Percentiles rank a stretch among this genome's conserved stretches.
These are phyloP conservation scores for Grammomys surdaster DNA, from an alignment of 2,113 vertebrate genomes.

Conservation along the genomic window DNA sequence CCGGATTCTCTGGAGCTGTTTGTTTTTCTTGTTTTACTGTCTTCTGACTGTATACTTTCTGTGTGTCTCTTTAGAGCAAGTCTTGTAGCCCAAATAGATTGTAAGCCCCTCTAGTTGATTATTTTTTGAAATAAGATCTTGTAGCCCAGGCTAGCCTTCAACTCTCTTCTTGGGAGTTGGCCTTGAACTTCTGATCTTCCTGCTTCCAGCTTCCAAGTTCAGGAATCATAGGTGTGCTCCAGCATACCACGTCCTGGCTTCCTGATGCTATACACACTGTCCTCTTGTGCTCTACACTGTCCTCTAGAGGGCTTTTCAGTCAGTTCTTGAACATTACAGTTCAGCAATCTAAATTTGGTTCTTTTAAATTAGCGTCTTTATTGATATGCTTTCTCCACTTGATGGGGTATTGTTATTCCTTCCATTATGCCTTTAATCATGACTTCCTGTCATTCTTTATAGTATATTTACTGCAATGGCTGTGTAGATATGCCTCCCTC, in stretches of 20 bases:
- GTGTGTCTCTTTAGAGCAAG: neutral
- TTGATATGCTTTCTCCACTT: neutral
- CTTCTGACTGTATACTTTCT: neutral
- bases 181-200: neutral
- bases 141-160: neutral
- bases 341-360: neutral
- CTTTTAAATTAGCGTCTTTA: slow-evolving; percentile 36
- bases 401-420: neutral
- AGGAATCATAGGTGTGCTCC: neutral
- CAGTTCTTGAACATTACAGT: neutral
- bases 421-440: neutral
- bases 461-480: neutral
- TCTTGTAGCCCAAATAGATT: neutral
- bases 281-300: neutral
- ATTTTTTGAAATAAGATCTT: neutral
- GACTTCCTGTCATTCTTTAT: slow-evolving; percentile 43
- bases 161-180: neutral
- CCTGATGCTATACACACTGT: neutral
- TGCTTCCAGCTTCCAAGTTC: neutral
- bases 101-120: neutral
- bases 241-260: neutral
- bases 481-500: neutral
- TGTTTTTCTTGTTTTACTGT: neutral
- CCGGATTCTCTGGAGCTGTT: neutral
- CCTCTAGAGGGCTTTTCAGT: slow-evolving; percentile 39